Percentiles rank a stretch among this genome's conserved stretches.
phyloP scores from a whole-genome alignment of 2,888 invertebrate genomes.

The Pristionchus arcanus region DNA sequence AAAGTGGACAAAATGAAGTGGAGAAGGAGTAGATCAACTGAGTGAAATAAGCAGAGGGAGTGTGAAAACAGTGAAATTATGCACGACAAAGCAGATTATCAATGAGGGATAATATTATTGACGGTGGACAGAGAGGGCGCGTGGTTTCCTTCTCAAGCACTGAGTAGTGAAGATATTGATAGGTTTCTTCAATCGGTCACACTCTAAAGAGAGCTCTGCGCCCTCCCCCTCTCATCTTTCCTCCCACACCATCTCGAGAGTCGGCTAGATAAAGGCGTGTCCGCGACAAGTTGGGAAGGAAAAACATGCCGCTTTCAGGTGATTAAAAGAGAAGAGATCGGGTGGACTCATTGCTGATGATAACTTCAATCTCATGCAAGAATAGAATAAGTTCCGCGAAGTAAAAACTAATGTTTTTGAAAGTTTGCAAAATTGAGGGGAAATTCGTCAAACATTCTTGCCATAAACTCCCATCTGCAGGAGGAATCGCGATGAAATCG shows the following conservation, averaged over 20 bases:
- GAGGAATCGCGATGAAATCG: background rate
- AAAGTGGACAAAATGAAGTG: background rate
- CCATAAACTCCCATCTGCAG: background rate
- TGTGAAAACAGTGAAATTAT: background rate
- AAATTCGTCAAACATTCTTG: background rate
- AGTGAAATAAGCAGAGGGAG: too few species aligned
- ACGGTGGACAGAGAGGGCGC: background rate
- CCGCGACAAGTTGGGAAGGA: background rate
- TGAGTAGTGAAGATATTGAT: background rate
- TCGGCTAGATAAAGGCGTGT: conserved; percentile 7
- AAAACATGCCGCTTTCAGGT: background rate
- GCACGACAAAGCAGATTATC: background rate
- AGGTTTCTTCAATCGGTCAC: background rate
- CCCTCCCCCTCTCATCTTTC: background rate
- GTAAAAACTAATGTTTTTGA: too few species aligned
- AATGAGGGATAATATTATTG: background rate
- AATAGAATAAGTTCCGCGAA: too few species aligned
- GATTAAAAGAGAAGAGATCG: background rate
- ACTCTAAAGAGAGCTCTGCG: background rate
- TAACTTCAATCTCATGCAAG: background rate
- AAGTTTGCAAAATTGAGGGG: too few species aligned
- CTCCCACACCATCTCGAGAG: background rate
- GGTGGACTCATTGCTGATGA: background rate
- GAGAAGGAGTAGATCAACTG: background rate
- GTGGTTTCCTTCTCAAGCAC: background rate